Conservation (phyloP, 2,797 vertebrate species). For the Macropus fuliginosus region DNA sequence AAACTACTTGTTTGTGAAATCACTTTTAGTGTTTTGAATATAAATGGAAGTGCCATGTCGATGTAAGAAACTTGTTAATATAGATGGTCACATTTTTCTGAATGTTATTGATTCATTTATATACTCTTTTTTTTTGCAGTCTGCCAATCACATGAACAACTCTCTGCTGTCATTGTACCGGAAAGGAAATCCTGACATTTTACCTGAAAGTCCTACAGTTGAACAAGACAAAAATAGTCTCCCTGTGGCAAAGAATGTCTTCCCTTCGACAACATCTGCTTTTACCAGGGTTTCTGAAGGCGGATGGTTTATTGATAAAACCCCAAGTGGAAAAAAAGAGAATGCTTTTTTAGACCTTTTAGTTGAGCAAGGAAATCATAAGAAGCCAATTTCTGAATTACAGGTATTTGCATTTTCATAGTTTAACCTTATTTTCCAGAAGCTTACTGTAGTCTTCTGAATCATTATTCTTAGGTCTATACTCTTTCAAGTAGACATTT, state of each 20-base stretch:
- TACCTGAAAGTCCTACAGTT: conserved; percentile 76
- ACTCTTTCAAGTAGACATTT: not conserved
- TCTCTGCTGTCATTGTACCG: conserved; percentile 94
- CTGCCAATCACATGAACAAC: conserved; percentile 93
- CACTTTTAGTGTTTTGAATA: conserved; percentile 20
- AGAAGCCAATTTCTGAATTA: conserved; percentile 70
- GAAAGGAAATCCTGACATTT: conserved; percentile 86
- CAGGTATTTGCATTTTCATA: conserved; percentile 67
- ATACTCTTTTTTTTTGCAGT: conserved; percentile 83
- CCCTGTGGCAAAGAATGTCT: not conserved
- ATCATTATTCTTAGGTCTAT: not conserved
- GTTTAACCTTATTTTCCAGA: not conserved
- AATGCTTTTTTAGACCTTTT: conserved; percentile 89
- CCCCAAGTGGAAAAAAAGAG: conserved; percentile 77
- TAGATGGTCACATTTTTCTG: conserved; percentile 6
- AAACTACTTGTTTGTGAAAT: conserved; percentile 15
- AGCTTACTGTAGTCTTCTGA: not conserved
- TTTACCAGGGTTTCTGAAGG: conserved; percentile 81
- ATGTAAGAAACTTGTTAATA: not conserved
- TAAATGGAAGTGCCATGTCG: conserved; percentile 1
- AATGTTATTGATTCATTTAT: conserved; percentile 41
- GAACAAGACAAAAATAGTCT: conserved; percentile 63
- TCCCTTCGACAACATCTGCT: conserved; percentile 35
- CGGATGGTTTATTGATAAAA: conserved; percentile 93
- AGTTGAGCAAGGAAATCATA: conserved; percentile 83